Evolutionary conservation across 1,140 invertebrate species (phyloP), one percentile per base, ranked within the genome.

Genomic region (Bathynomus jamesi): DNA sequence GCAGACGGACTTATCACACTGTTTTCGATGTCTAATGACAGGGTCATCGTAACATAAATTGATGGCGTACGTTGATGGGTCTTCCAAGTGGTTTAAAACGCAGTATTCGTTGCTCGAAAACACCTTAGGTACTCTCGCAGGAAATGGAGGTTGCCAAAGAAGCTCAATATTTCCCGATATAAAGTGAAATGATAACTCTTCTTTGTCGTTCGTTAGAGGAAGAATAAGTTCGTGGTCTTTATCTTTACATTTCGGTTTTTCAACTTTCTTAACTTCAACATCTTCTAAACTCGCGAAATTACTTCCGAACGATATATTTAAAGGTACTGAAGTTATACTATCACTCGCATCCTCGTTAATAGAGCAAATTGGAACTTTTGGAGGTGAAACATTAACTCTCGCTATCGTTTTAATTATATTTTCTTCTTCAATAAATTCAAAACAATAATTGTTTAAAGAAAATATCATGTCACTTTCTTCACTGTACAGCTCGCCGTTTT

Each of bases 21-120:
- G 32, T 21, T 69, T 61, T 30, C 61, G 32, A 30, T 69, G 67
- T 8, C 28, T 28, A 11, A 61, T 2, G 5, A 61, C 46, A 10
- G 67, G 67, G 61, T 69, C 67, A 31, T 61, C 53, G 28, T 69
- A 69, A 30, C 67, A 69, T n/a, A 69, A 69, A 11, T 11, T 17
- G 13, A 53, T 3, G n/a, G n/a, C n/a, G 21, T 3, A 53, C 21
- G 40, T 11, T 53, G 2, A 3, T 17, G 11, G 2, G 40, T 17
- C 13, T 17, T 11, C 13, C 1, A 17, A 11, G 5, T 53, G 13
- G 13, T 1, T 53, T 17, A 53, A 53, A 53, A 53, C 21, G 40
- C 40, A 53, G 40, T 53, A 53, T 21, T 53, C 40, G 21, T 21
- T 21, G 40, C 40, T 53, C 2, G 21, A 53, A 53, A 53, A 53